Conservation (phyloP, 2,113 vertebrate genomes). For the Xiphophorus couchianus region DNA sequence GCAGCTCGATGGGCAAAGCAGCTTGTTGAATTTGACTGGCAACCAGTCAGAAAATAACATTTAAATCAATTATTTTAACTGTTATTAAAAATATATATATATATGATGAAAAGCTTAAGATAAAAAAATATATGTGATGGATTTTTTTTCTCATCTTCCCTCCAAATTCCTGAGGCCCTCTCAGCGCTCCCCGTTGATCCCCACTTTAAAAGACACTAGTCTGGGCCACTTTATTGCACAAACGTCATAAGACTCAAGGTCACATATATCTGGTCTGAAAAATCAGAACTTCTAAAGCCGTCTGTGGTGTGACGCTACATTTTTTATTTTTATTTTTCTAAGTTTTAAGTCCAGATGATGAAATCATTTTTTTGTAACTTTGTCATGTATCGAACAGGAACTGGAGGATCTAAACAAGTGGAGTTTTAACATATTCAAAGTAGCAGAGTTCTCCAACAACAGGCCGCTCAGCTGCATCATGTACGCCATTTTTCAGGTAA, state of each 20-base stretch:
- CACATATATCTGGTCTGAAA: neutral
- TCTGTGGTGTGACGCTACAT: neutral
- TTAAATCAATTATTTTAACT: too few species aligned
- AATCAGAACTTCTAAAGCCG: neutral
- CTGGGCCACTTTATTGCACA: slow-evolving; percentile 16
- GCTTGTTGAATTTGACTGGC: too few species aligned
- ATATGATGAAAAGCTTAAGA: too few species aligned
- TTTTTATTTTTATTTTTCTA: neutral
- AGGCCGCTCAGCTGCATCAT: slow-evolving; percentile 89
- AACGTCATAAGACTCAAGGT: slow-evolving; percentile 2
- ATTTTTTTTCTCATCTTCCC: too few species aligned
- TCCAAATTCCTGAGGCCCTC: too few species aligned
- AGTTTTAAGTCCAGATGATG: neutral
- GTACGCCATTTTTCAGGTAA: slow-evolving; percentile 92
- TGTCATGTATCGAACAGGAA: slow-evolving; percentile 78
- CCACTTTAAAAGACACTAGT: neutral
- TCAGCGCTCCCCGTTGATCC: too few species aligned
- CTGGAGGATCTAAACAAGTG: slow-evolving; percentile 88
- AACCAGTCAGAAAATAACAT: too few species aligned
- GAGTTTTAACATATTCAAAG: slow-evolving; percentile 89
- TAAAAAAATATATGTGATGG: too few species aligned
- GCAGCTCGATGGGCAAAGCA: too few species aligned
- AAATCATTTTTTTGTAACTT: neutral
- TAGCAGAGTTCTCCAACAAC: slow-evolving; percentile 87
- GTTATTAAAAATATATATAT: too few species aligned